Conservation (phyloP, 2,888 invertebrate genomes). For the Lasioglossum leucozonium region DNA sequence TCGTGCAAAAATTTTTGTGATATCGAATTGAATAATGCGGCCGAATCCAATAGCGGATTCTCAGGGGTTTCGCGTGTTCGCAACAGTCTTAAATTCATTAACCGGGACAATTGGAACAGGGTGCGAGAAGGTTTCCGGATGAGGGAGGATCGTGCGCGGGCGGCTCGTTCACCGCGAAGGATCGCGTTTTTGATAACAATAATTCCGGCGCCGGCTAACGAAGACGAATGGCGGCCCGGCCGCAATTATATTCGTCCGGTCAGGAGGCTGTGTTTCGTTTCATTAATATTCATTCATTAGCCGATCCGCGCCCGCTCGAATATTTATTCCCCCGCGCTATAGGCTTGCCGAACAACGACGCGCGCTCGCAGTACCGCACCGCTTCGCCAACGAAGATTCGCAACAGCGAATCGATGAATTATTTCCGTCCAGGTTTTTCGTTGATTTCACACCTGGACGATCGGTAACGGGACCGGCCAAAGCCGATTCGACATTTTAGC, state of each 20-base stretch:
- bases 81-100: neutral
- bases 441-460: neutral
- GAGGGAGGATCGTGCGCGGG: neutral
- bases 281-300: conserved; percentile 54
- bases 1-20: no score
- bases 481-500: neutral
- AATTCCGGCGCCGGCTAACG: conserved; percentile 35
- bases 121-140: neutral
- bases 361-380: neutral
- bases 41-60: neutral
- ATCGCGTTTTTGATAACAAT: conserved; percentile 18
- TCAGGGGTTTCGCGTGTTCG: neutral
- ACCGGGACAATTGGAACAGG: neutral
- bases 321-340: conserved; percentile 39
- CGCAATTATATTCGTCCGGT: conserved; percentile 51
- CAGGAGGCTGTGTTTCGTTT: conserved; percentile 21
- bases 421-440: neutral
- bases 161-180: neutral
- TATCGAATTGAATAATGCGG: no score
- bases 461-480: neutral
- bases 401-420: neutral
- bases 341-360: neutral
- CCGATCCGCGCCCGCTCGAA: neutral
- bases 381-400: neutral
- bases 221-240: conserved; percentile 42